Evolutionary conservation across 2,888 invertebrate genomes (phyloP), one percentile per base, ranked within the genome.

Genomic region (Mythimna pallens): DNA sequence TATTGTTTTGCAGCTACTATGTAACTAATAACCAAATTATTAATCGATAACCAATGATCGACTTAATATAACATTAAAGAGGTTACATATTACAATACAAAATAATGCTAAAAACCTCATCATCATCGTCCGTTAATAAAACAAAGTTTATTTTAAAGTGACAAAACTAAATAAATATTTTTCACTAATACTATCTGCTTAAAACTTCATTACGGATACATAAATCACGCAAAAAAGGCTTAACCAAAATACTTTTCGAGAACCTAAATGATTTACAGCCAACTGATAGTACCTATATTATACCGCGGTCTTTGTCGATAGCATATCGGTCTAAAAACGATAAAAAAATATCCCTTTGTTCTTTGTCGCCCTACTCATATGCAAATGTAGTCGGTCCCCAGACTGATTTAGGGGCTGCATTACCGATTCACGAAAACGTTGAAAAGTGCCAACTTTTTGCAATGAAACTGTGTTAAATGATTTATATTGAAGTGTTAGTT

Each of bases 281-380:
- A 67, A 72, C 88, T 91, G 93, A 93, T 94, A 94, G 91, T 86
- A 86, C 30, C 30, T 73, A 40, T 79, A 75, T 61, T 89, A 91
- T 91, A 88, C 90, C 88, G 86, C 87, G 86, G 90, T 91, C 90
- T 91, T 92, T 89, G 89, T 88, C 90, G 94, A 95, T 94, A 93
- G 89, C 92, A 90, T 92, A 92, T 93, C 93, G 90, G 90, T 83
- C 85, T 82, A 88, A 89, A 91, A 91, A 86, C 57, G 76, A 87
- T 85, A 81, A 84, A 86, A 84, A 87, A 87, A 86, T 71, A 76
- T 81, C 84, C 93, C 94, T 95, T 96, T 96, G 95, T 96, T 95
- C 95, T 94, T 94, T 93, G 94, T 95, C 95, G 94, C 94, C 93
- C 92, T 91, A 92, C 91, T 93, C 92, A 90, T 93, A 96, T 96